phyloP scores from a whole-genome alignment of 1,140 invertebrate genomes.

The Piezodorus guildinii region DNA sequence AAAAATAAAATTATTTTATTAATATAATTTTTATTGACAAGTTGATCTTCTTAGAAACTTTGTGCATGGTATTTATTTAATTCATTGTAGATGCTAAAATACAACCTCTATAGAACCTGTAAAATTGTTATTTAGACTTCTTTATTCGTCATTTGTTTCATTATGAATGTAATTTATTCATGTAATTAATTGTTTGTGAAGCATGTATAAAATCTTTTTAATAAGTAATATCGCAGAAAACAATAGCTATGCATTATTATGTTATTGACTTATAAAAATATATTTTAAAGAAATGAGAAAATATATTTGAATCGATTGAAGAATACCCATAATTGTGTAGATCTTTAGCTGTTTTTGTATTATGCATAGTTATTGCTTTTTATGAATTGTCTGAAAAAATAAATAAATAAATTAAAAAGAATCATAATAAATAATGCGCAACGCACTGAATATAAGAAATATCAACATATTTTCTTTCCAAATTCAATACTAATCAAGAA shows the following conservation, averaged over 20 bases:
- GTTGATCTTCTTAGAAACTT: slow-evolving; percentile 23
- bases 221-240: slow-evolving; percentile 7
- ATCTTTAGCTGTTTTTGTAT: not conserved
- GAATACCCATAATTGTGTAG: not conserved
- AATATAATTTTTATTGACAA: slow-evolving; percentile 18
- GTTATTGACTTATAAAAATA: not conserved
- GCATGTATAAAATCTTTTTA: slow-evolving; percentile 12
- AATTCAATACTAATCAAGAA: no score
- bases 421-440: no score
- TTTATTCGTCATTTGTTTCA: slow-evolving; percentile 10
- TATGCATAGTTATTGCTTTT: no score
- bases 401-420: no score
- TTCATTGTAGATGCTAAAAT: slow-evolving; percentile 18
- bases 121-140: slow-evolving; percentile 14
- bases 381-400: no score
- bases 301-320: not conserved
- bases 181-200: slow-evolving; percentile 19
- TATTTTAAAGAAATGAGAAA: not conserved
- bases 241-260: slow-evolving; percentile 17
- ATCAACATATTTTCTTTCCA: no score
- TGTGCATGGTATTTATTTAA: slow-evolving; percentile 23
- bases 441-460: no score
- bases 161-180: slow-evolving; percentile 18
- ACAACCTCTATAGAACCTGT: slow-evolving; percentile 16
- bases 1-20: not conserved